Evolutionary conservation across 2,888 invertebrate species (phyloP).

Genomic region (Endotricha flammealis): DNA sequence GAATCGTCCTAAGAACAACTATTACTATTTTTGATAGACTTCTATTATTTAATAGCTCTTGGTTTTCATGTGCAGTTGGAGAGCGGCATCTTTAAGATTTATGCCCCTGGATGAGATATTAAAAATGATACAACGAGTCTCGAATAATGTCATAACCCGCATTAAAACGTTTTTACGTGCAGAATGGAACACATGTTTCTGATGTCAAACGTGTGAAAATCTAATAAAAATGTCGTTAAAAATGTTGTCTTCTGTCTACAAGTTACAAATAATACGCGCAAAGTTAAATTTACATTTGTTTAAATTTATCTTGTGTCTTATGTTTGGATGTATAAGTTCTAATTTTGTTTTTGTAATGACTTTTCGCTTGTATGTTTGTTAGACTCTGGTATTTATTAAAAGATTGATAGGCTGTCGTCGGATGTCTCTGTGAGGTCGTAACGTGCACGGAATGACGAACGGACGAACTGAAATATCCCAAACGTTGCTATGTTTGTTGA

Average conservation of each 20-base stretch:
- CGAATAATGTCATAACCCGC: slow-evolving; percentile 62
- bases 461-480: slow-evolving; percentile 59
- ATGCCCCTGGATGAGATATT: too few relatives aligned
- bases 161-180: slow-evolving; percentile 41
- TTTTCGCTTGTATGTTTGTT: slow-evolving; percentile 9
- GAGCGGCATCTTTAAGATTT: too few relatives aligned
- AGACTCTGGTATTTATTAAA: slow-evolving; percentile 61
- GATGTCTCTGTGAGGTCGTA: slow-evolving; percentile 64
- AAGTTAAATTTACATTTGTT: slow-evolving; percentile 21
- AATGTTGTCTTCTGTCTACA: slow-evolving; percentile 58
- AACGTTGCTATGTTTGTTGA: slow-evolving; percentile 59
- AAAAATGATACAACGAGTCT: slow-evolving; percentile 63
- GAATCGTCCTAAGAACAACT: too few relatives aligned
- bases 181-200: slow-evolving; percentile 50
- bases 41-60: too few relatives aligned
- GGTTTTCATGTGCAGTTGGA: too few relatives aligned
- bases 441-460: slow-evolving; percentile 51
- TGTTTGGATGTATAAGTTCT: slow-evolving; percentile 3
- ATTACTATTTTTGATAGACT: too few relatives aligned
- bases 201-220: slow-evolving; percentile 62
- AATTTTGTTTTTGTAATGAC: too few relatives aligned
- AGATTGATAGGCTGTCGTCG: slow-evolving; percentile 72
- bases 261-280: slow-evolving; percentile 50
- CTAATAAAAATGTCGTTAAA: slow-evolving; percentile 60
- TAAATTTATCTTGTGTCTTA: slow-evolving; percentile 18